phyloP scores from a whole-genome alignment of 1,140 invertebrate species.

The Callitettix versicolor region DNA sequence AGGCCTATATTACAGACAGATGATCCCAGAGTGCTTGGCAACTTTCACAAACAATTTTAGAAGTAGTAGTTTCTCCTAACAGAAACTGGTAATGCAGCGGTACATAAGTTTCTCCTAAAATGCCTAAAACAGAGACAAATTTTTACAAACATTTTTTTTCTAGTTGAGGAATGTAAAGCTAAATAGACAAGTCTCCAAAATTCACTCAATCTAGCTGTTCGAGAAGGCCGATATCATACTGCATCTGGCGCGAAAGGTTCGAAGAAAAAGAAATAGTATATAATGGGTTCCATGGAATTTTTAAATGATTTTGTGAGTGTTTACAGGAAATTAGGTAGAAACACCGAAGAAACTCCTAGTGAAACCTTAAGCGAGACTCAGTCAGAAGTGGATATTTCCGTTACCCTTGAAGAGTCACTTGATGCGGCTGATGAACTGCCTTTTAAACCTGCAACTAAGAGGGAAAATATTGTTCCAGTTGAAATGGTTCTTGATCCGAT shows the following conservation, averaged over 20 bases:
- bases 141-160: background rate
- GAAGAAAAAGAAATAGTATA: background rate
- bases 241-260: background rate
- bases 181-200: background rate
- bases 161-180: background rate
- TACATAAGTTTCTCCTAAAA: background rate
- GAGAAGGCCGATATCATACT: background rate
- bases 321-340: background rate
- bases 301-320: background rate
- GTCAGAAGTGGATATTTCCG: too few species aligned
- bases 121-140: background rate
- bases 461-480: too few species aligned
- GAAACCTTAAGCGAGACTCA: too few species aligned
- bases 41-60: background rate
- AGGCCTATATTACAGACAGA: background rate
- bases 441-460: too few species aligned
- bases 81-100: background rate
- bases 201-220: background rate
- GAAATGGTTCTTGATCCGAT: too few species aligned
- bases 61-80: background rate
- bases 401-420: too few species aligned
- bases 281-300: background rate
- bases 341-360: too few species aligned
- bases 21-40: background rate
- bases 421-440: too few species aligned